Conservation (phyloP, 2,888 invertebrate species). For the Epirrhoe alternata region DNA sequence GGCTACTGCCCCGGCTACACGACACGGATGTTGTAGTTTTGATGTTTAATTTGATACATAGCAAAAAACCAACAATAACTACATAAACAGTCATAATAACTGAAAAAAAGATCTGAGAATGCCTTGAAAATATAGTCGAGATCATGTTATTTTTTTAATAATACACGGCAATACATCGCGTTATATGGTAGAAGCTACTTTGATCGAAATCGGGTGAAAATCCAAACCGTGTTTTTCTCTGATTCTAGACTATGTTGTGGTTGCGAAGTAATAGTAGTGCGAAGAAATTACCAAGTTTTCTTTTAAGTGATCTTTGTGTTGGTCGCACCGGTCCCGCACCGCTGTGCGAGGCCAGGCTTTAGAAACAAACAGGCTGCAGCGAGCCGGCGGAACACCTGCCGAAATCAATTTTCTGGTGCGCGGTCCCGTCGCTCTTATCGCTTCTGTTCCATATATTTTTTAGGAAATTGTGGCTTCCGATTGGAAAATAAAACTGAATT, state of each 20-base stretch:
- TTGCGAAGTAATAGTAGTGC: too few species aligned
- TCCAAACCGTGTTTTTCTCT: too few species aligned
- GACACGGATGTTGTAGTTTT: background rate
- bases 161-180: too few species aligned
- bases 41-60: too few species aligned
- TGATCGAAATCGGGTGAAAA: too few species aligned
- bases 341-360: background rate
- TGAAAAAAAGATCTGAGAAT: too few species aligned
- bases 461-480: slow-evolving; percentile 43
- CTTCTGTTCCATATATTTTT: slow-evolving; percentile 44
- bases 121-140: too few species aligned
- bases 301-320: background rate
- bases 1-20: background rate
- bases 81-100: too few species aligned
- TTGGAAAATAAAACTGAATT: slow-evolving; percentile 43
- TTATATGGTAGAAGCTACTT: too few species aligned
- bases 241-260: too few species aligned
- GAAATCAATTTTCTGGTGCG: slow-evolving; percentile 65
- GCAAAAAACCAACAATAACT: too few species aligned
- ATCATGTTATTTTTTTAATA: too few species aligned
- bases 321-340: slow-evolving; percentile 6
- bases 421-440: slow-evolving; percentile 49
- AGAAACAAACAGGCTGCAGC: slow-evolving; percentile 25
- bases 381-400: slow-evolving; percentile 56
- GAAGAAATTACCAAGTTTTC: background rate